Percentiles rank a stretch among this genome's conserved stretches.
phyloP scores from a whole-genome alignment of 2,888 invertebrate species.

The Synergus umbraculus region DNA sequence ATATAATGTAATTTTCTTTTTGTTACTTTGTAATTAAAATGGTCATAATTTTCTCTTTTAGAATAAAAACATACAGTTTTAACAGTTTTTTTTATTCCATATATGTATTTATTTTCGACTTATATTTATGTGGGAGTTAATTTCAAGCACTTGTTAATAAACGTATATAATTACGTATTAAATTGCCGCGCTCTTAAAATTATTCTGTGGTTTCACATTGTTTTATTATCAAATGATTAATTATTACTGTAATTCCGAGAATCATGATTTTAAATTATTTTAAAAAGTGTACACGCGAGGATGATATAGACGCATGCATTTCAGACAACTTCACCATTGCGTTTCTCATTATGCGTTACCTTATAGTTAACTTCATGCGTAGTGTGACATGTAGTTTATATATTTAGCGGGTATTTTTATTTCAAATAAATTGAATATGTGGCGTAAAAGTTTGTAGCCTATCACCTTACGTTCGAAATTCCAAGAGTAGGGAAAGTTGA shows the following conservation, averaged over 20 bases:
- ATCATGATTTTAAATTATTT: background rate
- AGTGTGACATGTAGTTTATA: no score
- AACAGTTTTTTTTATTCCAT: slow-evolving; percentile 21
- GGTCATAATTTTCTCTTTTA: background rate
- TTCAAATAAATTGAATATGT: no score
- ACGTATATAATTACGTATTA: slow-evolving; percentile 19
- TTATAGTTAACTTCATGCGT: no score
- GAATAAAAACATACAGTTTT: background rate
- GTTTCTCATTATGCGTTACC: no score
- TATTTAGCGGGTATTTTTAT: no score
- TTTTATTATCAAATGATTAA: slow-evolving; percentile 34
- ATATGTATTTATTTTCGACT: no score
- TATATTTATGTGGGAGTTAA: slow-evolving; percentile 25
- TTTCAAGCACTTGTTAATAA: slow-evolving; percentile 35
- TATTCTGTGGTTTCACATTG: slow-evolving; percentile 29
- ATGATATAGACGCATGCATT: background rate
- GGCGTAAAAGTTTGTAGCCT: no score
- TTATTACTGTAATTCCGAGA: background rate
- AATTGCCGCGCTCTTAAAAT: slow-evolving; percentile 33
- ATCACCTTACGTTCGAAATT: no score
- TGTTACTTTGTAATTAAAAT: background rate
- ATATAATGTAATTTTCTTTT: background rate
- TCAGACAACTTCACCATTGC: no score
- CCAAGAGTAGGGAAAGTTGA: no score
- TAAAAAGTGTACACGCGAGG: background rate